Base-by-base conservation (phyloP, 2,113 vertebrate genomes). In the Tenrec ecaudatus region DNA sequence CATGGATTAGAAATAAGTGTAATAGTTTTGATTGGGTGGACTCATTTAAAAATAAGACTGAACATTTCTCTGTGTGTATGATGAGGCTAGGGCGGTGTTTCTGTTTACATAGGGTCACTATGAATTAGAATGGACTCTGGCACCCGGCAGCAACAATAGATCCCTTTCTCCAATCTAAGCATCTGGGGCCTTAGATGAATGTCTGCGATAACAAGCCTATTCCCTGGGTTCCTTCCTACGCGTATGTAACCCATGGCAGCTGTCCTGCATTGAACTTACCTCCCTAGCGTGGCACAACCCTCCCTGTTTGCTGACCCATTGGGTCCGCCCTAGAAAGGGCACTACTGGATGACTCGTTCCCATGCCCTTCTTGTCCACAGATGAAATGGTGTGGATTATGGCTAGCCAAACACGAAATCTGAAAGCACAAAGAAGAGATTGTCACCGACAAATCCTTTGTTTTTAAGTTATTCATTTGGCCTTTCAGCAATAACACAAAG, bases 391-490 rank as follows among this genome's bases (percentile, higher is more conserved):
- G 79, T 68, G 53, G 58, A 73, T 95, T 95, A 77, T 62, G 29
- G 31, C 76, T 94, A 86, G 47, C 58, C 86, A 78, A 90, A 90
- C 16, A 91, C 94, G 82, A 94, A 95, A 93, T 90, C 96, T 88
- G 40, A 89, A 94, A 88, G 80, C 79, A 97, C 94, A 97, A 96
- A 96, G 89, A 87, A 89, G 66, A 96, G 78, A 92, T 87, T 97
- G 92, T 96, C 91, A 87, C 58, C 6, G 86, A 73, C 81, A 95
- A 94, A 79, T 58, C 20, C 92, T 95, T 97, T 96, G 95, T 96
- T 96, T 96, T 93, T 81, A 71, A 80, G 88, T 84, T 86, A 96
- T 93, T 95, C 84, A 93, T 96, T 82, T 90, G 68, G 80, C 68
- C 85, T 93, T 96, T 86, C 82, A 92, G 89, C 77, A 66, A 60